Evolutionary conservation across 2,797 vertebrate genomes (phyloP).

Genomic region (Propithecus perrieri): DNA sequence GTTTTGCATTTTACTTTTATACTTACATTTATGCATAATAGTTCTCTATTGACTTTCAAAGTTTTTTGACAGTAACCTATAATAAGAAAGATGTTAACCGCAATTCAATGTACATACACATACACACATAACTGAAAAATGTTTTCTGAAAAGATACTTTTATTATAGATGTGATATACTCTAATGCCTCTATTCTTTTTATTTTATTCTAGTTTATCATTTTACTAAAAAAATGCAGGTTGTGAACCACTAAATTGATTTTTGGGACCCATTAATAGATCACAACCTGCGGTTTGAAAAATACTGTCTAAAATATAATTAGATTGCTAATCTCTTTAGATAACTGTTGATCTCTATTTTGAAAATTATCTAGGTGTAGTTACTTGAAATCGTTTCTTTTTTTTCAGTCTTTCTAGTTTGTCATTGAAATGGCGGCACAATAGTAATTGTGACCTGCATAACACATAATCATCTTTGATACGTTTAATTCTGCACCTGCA

Average conservation of each 20-base stretch:
- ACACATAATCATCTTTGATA: constrained; percentile 8
- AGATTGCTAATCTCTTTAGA: background rate
- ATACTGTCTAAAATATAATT: constrained; percentile 21
- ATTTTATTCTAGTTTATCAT: background rate
- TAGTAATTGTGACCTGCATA: background rate
- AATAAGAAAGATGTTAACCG: constrained; percentile 26
- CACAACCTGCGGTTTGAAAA: constrained; percentile 19
- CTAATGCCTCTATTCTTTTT: background rate
- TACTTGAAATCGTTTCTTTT: background rate
- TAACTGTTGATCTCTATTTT: background rate
- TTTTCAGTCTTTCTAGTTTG: background rate
- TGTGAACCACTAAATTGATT: constrained; percentile 13
- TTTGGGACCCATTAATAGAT: background rate
- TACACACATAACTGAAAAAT: background rate
- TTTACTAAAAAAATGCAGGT: background rate
- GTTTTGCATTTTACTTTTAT: background rate
- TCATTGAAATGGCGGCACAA: background rate
- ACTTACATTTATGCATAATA: background rate
- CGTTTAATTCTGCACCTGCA: constrained; percentile 29
- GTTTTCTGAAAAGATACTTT: constrained; percentile 10
- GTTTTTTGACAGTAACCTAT: background rate
- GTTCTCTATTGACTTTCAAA: background rate
- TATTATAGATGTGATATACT: background rate
- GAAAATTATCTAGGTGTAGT: background rate
- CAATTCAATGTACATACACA: background rate